Conservation (phyloP, 2,113 vertebrate species). For the Pedionomus torquatus region DNA sequence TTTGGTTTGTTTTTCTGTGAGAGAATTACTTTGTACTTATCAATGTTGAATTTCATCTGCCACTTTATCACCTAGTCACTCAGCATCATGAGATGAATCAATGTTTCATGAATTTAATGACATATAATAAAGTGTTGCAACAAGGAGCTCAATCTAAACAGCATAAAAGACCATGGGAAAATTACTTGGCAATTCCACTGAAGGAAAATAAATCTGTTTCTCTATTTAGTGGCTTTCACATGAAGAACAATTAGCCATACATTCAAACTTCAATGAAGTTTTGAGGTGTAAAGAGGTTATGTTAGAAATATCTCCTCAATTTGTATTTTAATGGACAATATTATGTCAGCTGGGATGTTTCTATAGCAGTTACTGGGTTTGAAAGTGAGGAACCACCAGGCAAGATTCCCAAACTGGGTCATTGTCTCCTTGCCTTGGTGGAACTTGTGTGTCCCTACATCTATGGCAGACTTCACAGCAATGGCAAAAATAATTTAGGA, state of each 20-base stretch:
- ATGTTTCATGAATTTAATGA: slow-evolving; percentile 36
- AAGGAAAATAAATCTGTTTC: neutral
- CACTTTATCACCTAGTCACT: slow-evolving; percentile 10
- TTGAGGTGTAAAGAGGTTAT: neutral
- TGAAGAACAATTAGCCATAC: neutral
- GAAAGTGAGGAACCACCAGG: neutral
- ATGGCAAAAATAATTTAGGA: neutral
- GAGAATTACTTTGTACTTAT: neutral
- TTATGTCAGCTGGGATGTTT: neutral
- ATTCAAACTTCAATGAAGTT: neutral
- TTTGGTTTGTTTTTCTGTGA: neutral
- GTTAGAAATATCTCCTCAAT: neutral
- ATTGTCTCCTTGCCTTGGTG: neutral
- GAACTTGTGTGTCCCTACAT: neutral
- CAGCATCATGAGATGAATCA: slow-evolving; percentile 11
- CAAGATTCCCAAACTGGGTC: neutral
- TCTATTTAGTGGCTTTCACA: neutral
- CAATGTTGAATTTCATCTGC: neutral
- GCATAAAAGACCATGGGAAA: neutral
- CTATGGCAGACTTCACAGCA: neutral
- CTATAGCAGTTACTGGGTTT: neutral
- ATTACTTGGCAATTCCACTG: neutral
- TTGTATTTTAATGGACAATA: neutral
- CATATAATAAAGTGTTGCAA: neutral
- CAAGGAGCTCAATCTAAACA: slow-evolving; percentile 6